Evolutionary conservation across 2,888 invertebrate genomes (phyloP), one percentile per base, ranked within the genome.

Genomic region (Noctua fimbriata): DNA sequence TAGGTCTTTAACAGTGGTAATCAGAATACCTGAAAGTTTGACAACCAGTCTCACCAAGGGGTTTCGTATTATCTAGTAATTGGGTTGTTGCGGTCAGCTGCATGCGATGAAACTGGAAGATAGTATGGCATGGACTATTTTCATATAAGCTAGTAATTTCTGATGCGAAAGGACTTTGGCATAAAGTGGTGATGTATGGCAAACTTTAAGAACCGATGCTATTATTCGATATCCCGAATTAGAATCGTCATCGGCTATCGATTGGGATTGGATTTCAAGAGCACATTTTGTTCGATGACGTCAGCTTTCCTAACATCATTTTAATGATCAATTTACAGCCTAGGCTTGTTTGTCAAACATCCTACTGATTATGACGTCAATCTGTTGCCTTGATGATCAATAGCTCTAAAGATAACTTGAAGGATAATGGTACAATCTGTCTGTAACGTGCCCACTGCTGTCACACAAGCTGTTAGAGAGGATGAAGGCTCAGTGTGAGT

Each of bases 321-420:
- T 70, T 71, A 81, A 67, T 71, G 83, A 81, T 76, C 77, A 76
- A 76, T 82, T 81, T 82, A 70, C 52, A 67, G 32, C 36, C 28
- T 58, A 78, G 5, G 70, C 52, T 36, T 76, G 83, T 81, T 82
- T 81, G 70, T 70, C 76, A 81, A 81, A 82, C 76, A 70, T 71
- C 76, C 65, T 28, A 67, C 41, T 44, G 55, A 41, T 66, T 16
- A 16, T 70, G 49, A 81, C 77, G 81, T 76, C 76, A 81, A 75
- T 49, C 69, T 16, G 36, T 47, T 55, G 52, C 47, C 55, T 58
- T 52, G 65, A 58, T 66, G 49, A 69, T 69, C 63, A 80, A 36
- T 78, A 74, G 9, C 14, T 47, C 60, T 28, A 18, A 16, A 72
- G 24, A 72, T 52, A 52, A 41, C 28, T 41, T 12, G 24, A 10